These are phyloP conservation scores for Rhodeus uyekii DNA, from an alignment of 2,797 vertebrate species.

Conservation along the genomic window DNA sequence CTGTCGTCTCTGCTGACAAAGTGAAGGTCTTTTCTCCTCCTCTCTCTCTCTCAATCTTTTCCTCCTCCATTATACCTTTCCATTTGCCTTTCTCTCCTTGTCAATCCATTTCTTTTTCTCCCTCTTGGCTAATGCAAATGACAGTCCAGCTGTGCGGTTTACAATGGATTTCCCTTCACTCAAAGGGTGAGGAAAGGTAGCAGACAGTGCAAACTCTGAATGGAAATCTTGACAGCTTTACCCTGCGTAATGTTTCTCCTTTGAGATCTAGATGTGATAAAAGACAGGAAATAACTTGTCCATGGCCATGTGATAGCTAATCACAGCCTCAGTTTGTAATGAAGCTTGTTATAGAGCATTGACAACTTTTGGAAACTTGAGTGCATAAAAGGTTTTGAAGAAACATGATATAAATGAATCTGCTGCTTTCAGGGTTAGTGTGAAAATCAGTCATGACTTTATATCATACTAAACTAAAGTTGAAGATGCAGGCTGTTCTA, in stretches of 20 bases:
- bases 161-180: conserved; percentile 14
- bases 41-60: conserved; percentile 43
- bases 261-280: not conserved
- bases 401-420: not conserved
- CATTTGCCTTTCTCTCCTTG: conserved; percentile 24
- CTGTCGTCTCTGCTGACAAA: conserved; percentile 39
- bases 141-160: conserved; percentile 38
- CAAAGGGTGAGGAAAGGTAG: conserved; percentile 35
- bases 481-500: not conserved
- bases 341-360: not conserved
- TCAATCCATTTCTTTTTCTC: conserved; percentile 22
- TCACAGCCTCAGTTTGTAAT: conserved; percentile 5
- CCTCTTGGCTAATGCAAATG: conserved; percentile 33
- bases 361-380: conserved; percentile 11
- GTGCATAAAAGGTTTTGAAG: not conserved
- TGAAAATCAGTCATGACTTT: conserved; percentile 4
- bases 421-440: not conserved
- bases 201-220: conserved; percentile 33
- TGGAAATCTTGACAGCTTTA: conserved; percentile 10
- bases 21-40: conserved; percentile 30
- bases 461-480: not conserved
- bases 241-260: not conserved
- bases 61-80: conserved; percentile 29
- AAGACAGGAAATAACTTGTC: not conserved
- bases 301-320: not conserved